Base-by-base conservation (phyloP, 2,888 invertebrate species). In the Cheilosia urbana region DNA sequence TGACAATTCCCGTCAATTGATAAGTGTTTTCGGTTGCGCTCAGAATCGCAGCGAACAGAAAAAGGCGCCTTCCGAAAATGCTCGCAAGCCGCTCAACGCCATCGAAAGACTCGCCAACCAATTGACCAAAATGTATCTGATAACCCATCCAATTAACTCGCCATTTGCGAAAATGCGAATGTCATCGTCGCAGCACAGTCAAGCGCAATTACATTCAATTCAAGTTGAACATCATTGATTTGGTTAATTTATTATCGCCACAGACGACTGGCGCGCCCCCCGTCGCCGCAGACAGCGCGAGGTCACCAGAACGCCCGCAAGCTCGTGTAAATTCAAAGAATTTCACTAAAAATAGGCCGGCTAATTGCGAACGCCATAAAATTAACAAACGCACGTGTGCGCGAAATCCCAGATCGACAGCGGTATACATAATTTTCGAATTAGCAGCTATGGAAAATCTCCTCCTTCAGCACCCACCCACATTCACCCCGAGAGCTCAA, bases 51-150 rank as follows among this genome's bases (percentile, higher is more conserved):
- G 21, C 17, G 30, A 6, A 34, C 34, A 45, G 21, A 15, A 17
- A n/a, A 42, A 63, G 47, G 66, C 66, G 58, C 55, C 58, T 66
- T 62, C n/a, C 21, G 34, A 42, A 57, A 62, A 53, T 60, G 34
- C 34, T 69, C 13, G 37, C 37, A 13, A 13, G 4, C 37, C 37
- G 3, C 37, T 37, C 69, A 77, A 69, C 76, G 79, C 65, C 66
- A 79, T 9, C 9, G 2, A 80, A 63, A 80, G 60, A 66, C 75
- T 75, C 79, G 65, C 65, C 80, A 76, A 60, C 42, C 47, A 71
- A 76, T 71, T 84, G 80, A 80, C 80, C 80, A 80, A 76, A 80
- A 80, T 71, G 65, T 71, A 76, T 71, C 80, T 60, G 80, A 65
- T 71, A 76, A 76, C 84, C 71, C 80, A 45, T 84, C 65, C 84